Base-by-base conservation (phyloP, 1,140 invertebrate genomes). In the Rhopalosiphum maidis region DNA sequence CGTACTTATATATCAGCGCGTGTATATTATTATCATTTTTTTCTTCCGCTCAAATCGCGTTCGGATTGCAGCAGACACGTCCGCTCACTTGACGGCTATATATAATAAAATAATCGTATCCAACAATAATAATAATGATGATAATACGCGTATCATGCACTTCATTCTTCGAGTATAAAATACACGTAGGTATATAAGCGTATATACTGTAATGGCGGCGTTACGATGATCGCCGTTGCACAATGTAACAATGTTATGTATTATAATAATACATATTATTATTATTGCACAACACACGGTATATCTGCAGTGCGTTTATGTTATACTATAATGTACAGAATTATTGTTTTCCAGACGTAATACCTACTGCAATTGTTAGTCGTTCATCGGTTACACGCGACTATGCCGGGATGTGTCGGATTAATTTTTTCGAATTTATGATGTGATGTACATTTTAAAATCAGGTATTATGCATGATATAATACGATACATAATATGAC, bases 1-100 rank as follows among this genome's bases (percentile, higher is more conserved):
- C 15, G 30, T 21, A n/a, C 9, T 77, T 77, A 46, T 46, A n/a
- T n/a, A 77, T 77, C 30, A n/a, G 30, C 60, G 3, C n/a, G 60
- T 77, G 30, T 77, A 77, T 77, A 77, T 77, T 77, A 77, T 77
- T 77, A 77, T 77, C 60, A 77, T 77, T 77, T 68, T 77, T 35
- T 77, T 77, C 60, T 68, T 68, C 60, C 60, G 9, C 60, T 30
- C 55, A 60, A 60, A 60, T 30, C 55, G 25, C 25, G 55, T 60
- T 60, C 25, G 9, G 3, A 30, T 51, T 15, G 48, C 48, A 51
- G 3, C 60, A 77, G 60, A 77, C 60, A 77, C 60, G 60, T 77
- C 30, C 60, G 60, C 11, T 77, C 60, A n/a, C 60, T 77, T 77
- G 60, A 77, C 60, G 30, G 60, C 60, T 77, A 77, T 77, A 77